Percentiles rank a stretch among this genome's conserved stretches.
phyloP scores from a whole-genome alignment of 2,888 invertebrate species.

The Catocala sponsa region DNA sequence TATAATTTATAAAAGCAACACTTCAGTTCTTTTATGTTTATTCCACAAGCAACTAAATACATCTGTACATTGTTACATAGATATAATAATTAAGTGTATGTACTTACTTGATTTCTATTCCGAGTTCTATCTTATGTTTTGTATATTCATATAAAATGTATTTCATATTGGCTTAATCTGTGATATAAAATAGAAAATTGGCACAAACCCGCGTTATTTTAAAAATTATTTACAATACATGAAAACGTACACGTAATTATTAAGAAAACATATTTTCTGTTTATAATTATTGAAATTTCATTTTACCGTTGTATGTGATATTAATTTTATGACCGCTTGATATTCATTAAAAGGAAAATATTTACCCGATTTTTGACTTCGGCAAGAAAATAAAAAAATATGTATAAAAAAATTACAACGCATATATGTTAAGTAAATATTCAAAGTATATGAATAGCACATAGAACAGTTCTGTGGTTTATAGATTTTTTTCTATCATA shows the following conservation, averaged over 20 bases:
- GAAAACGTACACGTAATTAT: conserved; percentile 44
- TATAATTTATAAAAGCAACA: conserved; percentile 21
- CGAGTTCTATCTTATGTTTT: conserved; percentile 52
- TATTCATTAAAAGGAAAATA: conserved; percentile 53
- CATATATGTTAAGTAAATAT: conserved; percentile 51
- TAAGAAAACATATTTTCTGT: conserved; percentile 33
- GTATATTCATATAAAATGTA: conserved; percentile 50
- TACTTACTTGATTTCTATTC: conserved; percentile 64
- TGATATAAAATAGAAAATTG: conserved; percentile 76
- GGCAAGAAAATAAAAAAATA: conserved; percentile 29
- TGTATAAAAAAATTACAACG: conserved; percentile 43
- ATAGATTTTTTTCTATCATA: conserved; percentile 41
- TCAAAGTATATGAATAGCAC: conserved; percentile 47
- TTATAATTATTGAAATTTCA: conserved; percentile 24
- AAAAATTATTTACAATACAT: conserved; percentile 36
- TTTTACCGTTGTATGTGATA: conserved; percentile 57
- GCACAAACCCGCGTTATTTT: conserved; percentile 61
- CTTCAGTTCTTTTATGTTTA: conserved; percentile 22
- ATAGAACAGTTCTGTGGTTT: conserved; percentile 36
- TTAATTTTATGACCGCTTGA: conserved; percentile 66
- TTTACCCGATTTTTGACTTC: conserved; percentile 37
- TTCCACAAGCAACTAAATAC: conserved; percentile 28
- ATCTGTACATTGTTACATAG: conserved; percentile 30
- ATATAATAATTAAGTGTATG: conserved; percentile 38
- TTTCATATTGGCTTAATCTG: conserved; percentile 83